Base-by-base conservation (phyloP, 2,888 invertebrate species). In the Drosophila putrida region DNA sequence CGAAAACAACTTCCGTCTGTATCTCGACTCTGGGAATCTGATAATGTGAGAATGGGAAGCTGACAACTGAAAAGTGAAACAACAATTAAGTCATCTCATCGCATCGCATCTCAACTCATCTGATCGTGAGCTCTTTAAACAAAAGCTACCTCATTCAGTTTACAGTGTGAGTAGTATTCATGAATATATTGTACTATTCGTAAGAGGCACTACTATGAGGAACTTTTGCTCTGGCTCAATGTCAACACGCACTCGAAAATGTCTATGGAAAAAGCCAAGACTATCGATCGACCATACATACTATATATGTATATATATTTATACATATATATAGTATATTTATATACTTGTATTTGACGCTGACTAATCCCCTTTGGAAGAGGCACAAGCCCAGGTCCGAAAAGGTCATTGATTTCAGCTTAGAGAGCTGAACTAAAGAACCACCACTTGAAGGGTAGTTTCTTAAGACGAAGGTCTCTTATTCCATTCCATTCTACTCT, bases 361-460 rank as follows among this genome's bases (percentile, higher is more conserved):
- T 64, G 68, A 84, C 75, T 87, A 82, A 83, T 84, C 82, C 82
- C 80, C 75, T 77, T 69, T 71, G 64, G 55, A 47, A 64, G 75
- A 36, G 71, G 73, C 80, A 72, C 66, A 71, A 39, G 64, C 83
- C 86, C 50, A 15, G 68, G 73, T 8, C 75, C 77, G 64, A 72
- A 89, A 82, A 89, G 90, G 89, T 89, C 89, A 89, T 89, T 90
- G 89, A 87, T 89, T 90, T 89, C 87, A 88, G 86, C 90, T 90
- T 89, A 87, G 84, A 71, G 75, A 64, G 53, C 68, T 67, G 72
- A 72, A 73, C 78, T 33, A 59, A 58, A 59, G 58, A 59, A 58
- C 39, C 38, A 59, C 41, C 75, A 67, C 74, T 57, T 54, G 82
- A 84, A 85, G 84, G 84, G 88, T 88, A 79, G 86, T 88, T 84